Base-by-base conservation (phyloP, 2,113 vertebrate genomes). In the Delphinus delphis region DNA sequence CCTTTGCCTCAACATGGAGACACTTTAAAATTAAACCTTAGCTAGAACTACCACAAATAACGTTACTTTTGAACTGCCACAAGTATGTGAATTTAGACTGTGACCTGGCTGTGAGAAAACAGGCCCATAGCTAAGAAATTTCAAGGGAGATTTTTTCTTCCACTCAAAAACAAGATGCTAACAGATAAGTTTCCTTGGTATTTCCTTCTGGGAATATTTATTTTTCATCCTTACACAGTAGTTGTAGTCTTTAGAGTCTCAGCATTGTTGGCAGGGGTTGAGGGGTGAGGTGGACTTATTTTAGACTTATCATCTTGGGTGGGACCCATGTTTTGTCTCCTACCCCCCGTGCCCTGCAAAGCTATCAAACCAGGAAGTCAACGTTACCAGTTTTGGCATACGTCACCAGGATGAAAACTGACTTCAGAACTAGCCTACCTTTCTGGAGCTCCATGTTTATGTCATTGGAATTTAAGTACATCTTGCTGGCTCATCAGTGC, bases 21-120 rank as follows among this genome's bases (percentile, higher is more conserved):
- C 28, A 82, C 36, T 55, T 55, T 85, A 68, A 90, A 76, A 47
- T 33, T 84, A 90, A 95, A 79, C 50, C 6, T 79, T 58, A 79
- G 10, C 25, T 18, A 67, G 23, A 86, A 58, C 17, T 28, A 3
- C 36, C 28, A 33, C 23, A 44, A 65, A 4, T 41, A 36, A 53
- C 62, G 5, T 50, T 53, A 53, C 53, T 53, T 53, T 53, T 53
- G 18, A 86, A 58, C 17, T 28, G 3, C 44, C 41, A 38, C 23
- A 36, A 65, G 6, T 41, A 36, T 41, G 13, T 50, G 25, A 60
- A 62, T 38, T 21, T 65, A 83, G 13, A 8, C 50, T 58, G 20
- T n/a, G 18, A 74, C 47, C 9, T 82, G 6, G 3, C 50, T 33
- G 6, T 50, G 33, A 96, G 50, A 84, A 74, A 89, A 67, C 13